Evolutionary conservation across 1,140 invertebrate genomes (phyloP), one percentile per base, ranked within the genome.

Genomic region (Drosophila bocqueti): DNA sequence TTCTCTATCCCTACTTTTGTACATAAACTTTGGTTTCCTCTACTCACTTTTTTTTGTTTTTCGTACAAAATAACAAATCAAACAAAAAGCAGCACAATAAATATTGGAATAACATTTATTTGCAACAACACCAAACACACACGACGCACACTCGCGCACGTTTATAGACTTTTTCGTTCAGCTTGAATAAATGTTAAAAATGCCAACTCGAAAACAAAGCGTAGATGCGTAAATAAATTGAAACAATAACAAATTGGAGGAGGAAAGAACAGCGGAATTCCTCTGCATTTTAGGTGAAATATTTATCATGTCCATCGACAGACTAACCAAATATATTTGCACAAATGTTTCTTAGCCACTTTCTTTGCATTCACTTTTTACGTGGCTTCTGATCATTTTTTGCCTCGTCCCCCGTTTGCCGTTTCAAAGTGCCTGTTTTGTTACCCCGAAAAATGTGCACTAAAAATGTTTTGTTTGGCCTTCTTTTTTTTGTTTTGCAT

Each of bases 401-500:
- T 55, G 36, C 76, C 29, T 65, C 40, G 64, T 82, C 72, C 62
- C 65, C 62, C 65, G 62, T 77, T 68, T 89, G 85, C 81, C 85
- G 85, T 84, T 90, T 89, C 85, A 89, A 89, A 84, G 84, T 89
- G 67, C 62, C 62, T 83, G 69, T 54, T 89, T 54, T 89, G 67
- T 57, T 57, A 38, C 36, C 36, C 54, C 54, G 38, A 71, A 79
- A 86, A 64, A 87, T 78, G 81, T 87, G 84, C 84, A 87, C 69
- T 84, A 84, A 89, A 89, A 89, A 89, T 89, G 84, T 89, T 89
- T 89, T 89, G 84, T 89, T 89, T 89, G 77, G 69, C 75, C 78
- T 52, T 52, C 50, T 47, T 75, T 67, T 80, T 24, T 72, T 76
- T 47, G 66, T 66, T 80, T 72, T 76, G 38, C 55, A 61, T 73